Evolutionary conservation across 2,797 vertebrate species (phyloP), one percentile per base, ranked within the genome.

Genomic region (Amniataba percoides): DNA sequence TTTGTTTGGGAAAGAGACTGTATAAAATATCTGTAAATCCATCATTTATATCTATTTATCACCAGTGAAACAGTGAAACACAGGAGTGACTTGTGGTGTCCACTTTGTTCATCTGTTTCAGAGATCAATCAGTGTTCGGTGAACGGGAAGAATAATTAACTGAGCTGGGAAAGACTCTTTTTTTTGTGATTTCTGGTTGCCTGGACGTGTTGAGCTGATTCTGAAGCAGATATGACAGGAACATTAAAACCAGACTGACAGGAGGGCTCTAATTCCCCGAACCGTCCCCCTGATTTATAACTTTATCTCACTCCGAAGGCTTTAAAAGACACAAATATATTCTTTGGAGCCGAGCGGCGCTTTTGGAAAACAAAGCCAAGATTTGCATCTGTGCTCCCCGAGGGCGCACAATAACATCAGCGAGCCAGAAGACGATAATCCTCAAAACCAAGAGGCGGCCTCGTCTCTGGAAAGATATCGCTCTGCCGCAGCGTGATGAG

Each of bases 321-420:
- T 85, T 76, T 73, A 84, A 81, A 27, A 84, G 64, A 80, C 71
- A 73, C 71, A 71, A 52, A 61, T 21, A 87, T 51, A 40, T 57
- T 74, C 61, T 72, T 74, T 2, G 21, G 59, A 84, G 66, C 39
- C 69, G 16, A 70, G 70, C 40, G 0, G 23, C 18, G 71, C 66
- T 72, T 71, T 74, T 56, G 62, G 46, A 79, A 85, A 80, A 82
- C 76, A 80, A 80, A 81, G 82, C 83, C 83, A 66, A 83, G 74
- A 84, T 84, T 85, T 80, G 80, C 80, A 85, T 87, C 78, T 71
- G 85, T n/a, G 45, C 53, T 86, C 78, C 82, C 80, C 0, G 52
- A 61, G 75, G 87, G 74, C 68, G 65, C 25, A 1, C 56, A n/a
- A 62, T 83, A 63, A 76, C 85, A 86, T 51, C 76, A 74, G 80